Evolutionary conservation across 2,797 vertebrate species (phyloP).

Genomic region (Lophius americanus): DNA sequence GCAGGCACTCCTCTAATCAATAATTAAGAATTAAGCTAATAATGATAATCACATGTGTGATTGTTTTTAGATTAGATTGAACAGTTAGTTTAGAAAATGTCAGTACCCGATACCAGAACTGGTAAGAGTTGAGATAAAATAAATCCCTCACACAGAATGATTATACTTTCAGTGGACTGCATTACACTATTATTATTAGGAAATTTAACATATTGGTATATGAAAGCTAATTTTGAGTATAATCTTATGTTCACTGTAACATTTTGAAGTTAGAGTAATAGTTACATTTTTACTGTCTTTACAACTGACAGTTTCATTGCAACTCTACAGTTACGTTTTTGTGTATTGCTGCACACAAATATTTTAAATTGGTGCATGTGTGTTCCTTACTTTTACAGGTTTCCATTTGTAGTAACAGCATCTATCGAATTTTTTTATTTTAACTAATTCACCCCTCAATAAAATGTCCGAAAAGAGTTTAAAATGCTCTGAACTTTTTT

Average conservation of each 20-base stretch:
- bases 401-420: not conserved
- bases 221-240: not conserved
- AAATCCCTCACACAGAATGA: not conserved
- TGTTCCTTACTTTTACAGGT: not conserved
- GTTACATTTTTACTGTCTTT: too few species aligned
- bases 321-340: too few species aligned
- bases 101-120: not conserved
- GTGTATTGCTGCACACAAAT: not conserved
- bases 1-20: slow-evolving; percentile 37
- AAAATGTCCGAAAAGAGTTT: not conserved
- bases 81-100: not conserved
- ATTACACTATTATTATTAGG: not conserved
- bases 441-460: too few species aligned
- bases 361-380: not conserved
- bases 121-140: not conserved
- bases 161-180: not conserved
- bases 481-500: too few species aligned
- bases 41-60: not conserved
- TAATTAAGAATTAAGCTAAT: not conserved
- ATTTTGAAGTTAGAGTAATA: too few species aligned
- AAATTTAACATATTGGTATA: too few species aligned
- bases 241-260: too few species aligned
- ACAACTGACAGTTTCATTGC: too few species aligned
- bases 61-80: slow-evolving; percentile 1
- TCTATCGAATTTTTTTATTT: too few species aligned